These are phyloP conservation scores for Argyrosomus regius DNA, from an alignment of 2,797 vertebrate genomes.

Conservation along the genomic window DNA sequence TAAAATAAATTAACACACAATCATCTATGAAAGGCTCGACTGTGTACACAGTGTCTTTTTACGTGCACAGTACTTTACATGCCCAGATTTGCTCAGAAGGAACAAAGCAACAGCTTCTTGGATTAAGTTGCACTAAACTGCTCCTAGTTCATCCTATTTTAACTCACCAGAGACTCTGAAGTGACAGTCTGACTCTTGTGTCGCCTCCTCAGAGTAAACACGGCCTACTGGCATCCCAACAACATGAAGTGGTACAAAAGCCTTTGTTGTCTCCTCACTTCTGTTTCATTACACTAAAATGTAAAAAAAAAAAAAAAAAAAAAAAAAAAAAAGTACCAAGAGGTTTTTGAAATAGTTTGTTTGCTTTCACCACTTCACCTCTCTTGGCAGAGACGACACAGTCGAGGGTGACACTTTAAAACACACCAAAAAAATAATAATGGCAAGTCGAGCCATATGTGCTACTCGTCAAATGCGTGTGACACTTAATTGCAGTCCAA, in stretches of 20 bases:
- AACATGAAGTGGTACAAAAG: slow-evolving; percentile 30
- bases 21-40: slow-evolving; percentile 65
- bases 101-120: slow-evolving; percentile 52
- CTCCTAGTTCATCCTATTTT: slow-evolving; percentile 23
- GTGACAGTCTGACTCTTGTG: slow-evolving; percentile 41
- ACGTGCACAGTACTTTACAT: slow-evolving; percentile 69
- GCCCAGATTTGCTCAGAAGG: slow-evolving; percentile 61
- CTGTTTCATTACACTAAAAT: slow-evolving; percentile 23
- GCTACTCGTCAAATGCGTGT: slow-evolving; percentile 23
- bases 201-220: slow-evolving; percentile 36
- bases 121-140: slow-evolving; percentile 34
- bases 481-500: slow-evolving; percentile 56
- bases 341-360: slow-evolving; percentile 34
- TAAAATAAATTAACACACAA: slow-evolving; percentile 86
- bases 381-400: slow-evolving; percentile 39
- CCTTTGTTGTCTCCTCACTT: slow-evolving; percentile 19
- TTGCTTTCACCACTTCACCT: slow-evolving; percentile 30
- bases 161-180: slow-evolving; percentile 24
- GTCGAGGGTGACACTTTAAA: slow-evolving; percentile 28
- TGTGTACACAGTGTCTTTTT: slow-evolving; percentile 59
- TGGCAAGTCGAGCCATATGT: slow-evolving; percentile 26
- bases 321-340: slow-evolving; percentile 14
- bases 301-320: slow-evolving; percentile 12
- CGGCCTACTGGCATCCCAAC: slow-evolving; percentile 36
- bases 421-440: slow-evolving; percentile 34